Evolutionary conservation across 2,797 vertebrate species (phyloP).

Genomic region (Taenioides sp.): DNA sequence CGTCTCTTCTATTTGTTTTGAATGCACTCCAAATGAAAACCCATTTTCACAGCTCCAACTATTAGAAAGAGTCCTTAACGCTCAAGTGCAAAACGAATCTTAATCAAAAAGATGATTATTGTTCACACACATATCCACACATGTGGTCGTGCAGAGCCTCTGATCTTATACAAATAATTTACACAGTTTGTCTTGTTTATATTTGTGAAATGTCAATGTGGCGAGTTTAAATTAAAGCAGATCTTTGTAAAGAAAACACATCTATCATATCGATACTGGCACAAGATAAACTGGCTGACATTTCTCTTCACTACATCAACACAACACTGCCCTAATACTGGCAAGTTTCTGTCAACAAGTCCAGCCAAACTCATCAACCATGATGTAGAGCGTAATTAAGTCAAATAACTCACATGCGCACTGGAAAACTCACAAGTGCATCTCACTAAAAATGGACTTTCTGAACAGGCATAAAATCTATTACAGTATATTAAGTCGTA

Average conservation of each 20-base stretch:
- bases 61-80: conserved; percentile 60
- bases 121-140: conserved; percentile 24
- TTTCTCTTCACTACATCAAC: conserved; percentile 54
- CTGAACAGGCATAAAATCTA: background rate
- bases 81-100: conserved; percentile 68
- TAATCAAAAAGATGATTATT: conserved; percentile 74
- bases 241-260: conserved; percentile 52
- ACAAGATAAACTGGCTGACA: conserved; percentile 68
- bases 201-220: conserved; percentile 73
- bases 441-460: background rate
- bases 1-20: conserved; percentile 70
- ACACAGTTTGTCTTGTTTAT: conserved; percentile 44
- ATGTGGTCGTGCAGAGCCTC: conserved; percentile 41
- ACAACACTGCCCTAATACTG: conserved; percentile 46
- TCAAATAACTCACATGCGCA: conserved; percentile 14
- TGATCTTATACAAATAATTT: conserved; percentile 41
- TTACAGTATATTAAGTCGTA: background rate
- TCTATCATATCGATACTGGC: conserved; percentile 61
- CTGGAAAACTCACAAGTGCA: background rate
- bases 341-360: conserved; percentile 42
- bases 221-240: conserved; percentile 65
- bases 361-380: conserved; percentile 40
- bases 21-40: conserved; percentile 69
- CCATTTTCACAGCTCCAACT: conserved; percentile 64
- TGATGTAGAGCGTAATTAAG: conserved; percentile 68